Evolutionary conservation across 2,113 vertebrate species (phyloP).

Genomic region (Pelobates fuscus): DNA sequence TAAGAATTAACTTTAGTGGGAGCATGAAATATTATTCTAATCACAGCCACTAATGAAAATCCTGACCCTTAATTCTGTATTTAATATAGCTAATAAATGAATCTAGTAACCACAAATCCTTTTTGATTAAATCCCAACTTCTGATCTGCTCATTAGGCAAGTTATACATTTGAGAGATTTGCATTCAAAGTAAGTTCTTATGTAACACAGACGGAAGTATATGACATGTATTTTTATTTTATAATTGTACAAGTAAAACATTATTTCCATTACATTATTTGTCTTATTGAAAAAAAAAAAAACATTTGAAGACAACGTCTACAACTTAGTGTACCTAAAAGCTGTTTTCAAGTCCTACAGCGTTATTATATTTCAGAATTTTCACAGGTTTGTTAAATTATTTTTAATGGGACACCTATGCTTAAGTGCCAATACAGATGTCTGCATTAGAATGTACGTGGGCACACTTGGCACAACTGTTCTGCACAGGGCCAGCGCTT

Average conservation of each 20-base stretch:
- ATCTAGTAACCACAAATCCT: conserved; percentile 45
- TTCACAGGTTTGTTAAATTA: too few relatives aligned
- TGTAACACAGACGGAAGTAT: conserved; percentile 30
- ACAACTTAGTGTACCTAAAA: too few relatives aligned
- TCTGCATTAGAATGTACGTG: too few relatives aligned
- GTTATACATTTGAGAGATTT: conserved; percentile 31
- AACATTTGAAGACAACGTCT: too few relatives aligned
- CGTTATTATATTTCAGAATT: too few relatives aligned
- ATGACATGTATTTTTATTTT: conserved; percentile 32
- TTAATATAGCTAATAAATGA: conserved; percentile 46
- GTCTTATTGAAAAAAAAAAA: too few relatives aligned
- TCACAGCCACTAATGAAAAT: conserved; percentile 43
- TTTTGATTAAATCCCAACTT: conserved; percentile 49
- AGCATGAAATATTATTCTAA: conserved; percentile 31
- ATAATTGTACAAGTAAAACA: conserved; percentile 23
- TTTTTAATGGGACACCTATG: too few relatives aligned
- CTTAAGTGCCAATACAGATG: too few relatives aligned
- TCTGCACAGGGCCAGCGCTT: too few relatives aligned
- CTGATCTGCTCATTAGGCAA: conserved; percentile 44
- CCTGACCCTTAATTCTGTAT: conserved; percentile 38
- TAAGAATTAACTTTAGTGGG: conserved; percentile 36
- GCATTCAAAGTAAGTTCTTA: conserved; percentile 22
- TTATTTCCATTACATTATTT: neutral
- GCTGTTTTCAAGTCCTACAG: too few relatives aligned
- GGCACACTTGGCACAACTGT: too few relatives aligned